Conservation (phyloP, 2,797 vertebrate genomes). For the Eidolon dupreanum region DNA sequence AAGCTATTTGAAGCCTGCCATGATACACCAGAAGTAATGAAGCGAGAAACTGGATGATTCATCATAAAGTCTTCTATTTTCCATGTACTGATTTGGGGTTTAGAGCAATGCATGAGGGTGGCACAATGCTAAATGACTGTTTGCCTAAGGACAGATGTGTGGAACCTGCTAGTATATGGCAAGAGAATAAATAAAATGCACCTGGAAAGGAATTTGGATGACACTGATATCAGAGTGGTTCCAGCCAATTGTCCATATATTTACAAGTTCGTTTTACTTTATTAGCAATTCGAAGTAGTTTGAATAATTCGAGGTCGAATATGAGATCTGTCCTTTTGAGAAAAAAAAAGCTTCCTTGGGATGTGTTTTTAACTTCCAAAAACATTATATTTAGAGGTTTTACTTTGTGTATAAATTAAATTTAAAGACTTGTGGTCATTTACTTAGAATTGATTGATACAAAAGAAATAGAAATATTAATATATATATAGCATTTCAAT, state of each 20-base stretch:
- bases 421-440: not conserved
- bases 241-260: not conserved
- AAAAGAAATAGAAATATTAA: conserved; percentile 58
- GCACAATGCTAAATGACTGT: not conserved
- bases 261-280: conserved; percentile 26
- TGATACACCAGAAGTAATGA: conserved; percentile 38
- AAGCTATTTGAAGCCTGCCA: conserved; percentile 39
- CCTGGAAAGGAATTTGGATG: not conserved
- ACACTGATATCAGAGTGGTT: not conserved
- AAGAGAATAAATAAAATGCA: conserved; percentile 25
- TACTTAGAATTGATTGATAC: conserved; percentile 41
- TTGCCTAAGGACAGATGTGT: not conserved
- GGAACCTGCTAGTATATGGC: not conserved
- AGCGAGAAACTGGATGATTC: not conserved
- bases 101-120: not conserved
- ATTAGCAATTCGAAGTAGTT: not conserved
- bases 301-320: conserved; percentile 30
- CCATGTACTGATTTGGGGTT: conserved; percentile 16
- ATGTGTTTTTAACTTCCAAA: not conserved
- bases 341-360: not conserved
- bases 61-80: conserved; percentile 30
- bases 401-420: conserved; percentile 1
- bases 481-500: not conserved
- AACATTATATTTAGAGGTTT: conserved; percentile 6
- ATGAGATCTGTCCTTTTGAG: not conserved